Evolutionary conservation across 2,888 invertebrate species (phyloP).

Genomic region (Andrena chrysosceles): DNA sequence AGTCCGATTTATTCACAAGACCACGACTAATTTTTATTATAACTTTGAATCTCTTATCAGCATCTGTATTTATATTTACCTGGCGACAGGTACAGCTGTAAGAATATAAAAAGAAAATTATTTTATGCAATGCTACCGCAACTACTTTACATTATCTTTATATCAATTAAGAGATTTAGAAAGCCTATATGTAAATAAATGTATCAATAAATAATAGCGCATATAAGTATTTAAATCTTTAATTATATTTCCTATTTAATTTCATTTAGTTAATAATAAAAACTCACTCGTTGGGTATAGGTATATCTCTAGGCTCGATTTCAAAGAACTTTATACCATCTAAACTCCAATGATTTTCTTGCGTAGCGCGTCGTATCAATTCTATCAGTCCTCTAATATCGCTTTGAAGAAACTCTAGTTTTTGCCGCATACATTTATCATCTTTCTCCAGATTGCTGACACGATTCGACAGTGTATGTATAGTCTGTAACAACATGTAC

Average conservation of each 20-base stretch:
- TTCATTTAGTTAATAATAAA: slow-evolving; percentile 21
- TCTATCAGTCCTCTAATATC: slow-evolving; percentile 87
- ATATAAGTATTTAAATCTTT: slow-evolving; percentile 16
- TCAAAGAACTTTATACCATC: slow-evolving; percentile 87
- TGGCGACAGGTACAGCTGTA: slow-evolving; percentile 78
- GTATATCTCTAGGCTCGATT: slow-evolving; percentile 81
- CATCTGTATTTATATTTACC: slow-evolving; percentile 78
- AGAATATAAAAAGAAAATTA: slow-evolving; percentile 53
- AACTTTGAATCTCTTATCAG: slow-evolving; percentile 71
- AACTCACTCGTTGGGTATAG: slow-evolving; percentile 75
- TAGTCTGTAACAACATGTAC: slow-evolving; percentile 67
- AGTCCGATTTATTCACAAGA: slow-evolving; percentile 50
- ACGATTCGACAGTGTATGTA: slow-evolving; percentile 76
- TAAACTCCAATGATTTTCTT: slow-evolving; percentile 86
- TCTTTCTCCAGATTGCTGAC: slow-evolving; percentile 74
- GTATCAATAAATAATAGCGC: not conserved
- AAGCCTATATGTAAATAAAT: not conserved
- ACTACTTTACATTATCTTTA: no score
- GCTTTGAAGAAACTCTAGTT: slow-evolving; percentile 85
- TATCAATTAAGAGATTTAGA: not conserved
- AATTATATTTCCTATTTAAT: slow-evolving; percentile 6
- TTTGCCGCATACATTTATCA: slow-evolving; percentile 83
- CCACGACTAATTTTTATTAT: slow-evolving; percentile 67
- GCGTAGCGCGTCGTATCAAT: slow-evolving; percentile 86
- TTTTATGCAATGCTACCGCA: not conserved